A percentile compares a stretch with the other conserved stretches of the same genome.
Conservation (phyloP, 2,888 invertebrate genomes). For the Caenorhabditis sp. region DNA sequence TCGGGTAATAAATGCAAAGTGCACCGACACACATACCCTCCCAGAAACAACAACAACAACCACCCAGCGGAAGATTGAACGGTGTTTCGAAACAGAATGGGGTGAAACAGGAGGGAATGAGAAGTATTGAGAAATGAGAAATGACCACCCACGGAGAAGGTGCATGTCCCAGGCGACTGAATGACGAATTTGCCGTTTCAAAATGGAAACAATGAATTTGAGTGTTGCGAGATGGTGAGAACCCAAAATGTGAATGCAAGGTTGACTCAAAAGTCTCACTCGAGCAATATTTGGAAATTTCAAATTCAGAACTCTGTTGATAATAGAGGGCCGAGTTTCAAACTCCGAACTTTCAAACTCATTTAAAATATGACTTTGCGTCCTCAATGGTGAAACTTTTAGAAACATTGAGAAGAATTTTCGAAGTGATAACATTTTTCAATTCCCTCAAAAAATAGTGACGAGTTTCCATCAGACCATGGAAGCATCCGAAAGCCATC, state of each 20-base stretch:
- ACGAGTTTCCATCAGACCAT: not conserved
- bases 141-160: constrained; percentile 58
- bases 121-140: constrained; percentile 53
- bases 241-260: too few species aligned
- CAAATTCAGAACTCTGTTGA: too few species aligned
- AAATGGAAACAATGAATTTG: constrained; percentile 37
- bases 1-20: constrained; percentile 57
- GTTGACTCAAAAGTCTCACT: too few species aligned
- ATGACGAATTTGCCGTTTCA: constrained; percentile 29
- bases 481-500: not conserved
- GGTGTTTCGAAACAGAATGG: constrained; percentile 53
- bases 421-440: too few species aligned
- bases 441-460: too few species aligned
- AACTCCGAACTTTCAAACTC: too few species aligned
- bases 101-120: not conserved
- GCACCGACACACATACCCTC: constrained; percentile 19
- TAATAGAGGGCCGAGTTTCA: too few species aligned
- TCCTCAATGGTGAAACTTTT: too few species aligned
- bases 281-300: too few species aligned
- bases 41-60: constrained; percentile 14
- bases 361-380: too few species aligned
- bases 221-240: not conserved
- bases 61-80: constrained; percentile 42
- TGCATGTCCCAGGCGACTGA: constrained; percentile 32
- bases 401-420: too few species aligned